Base-by-base conservation (phyloP, 2,113 vertebrate genomes). In the Ranitomeya variabilis region DNA sequence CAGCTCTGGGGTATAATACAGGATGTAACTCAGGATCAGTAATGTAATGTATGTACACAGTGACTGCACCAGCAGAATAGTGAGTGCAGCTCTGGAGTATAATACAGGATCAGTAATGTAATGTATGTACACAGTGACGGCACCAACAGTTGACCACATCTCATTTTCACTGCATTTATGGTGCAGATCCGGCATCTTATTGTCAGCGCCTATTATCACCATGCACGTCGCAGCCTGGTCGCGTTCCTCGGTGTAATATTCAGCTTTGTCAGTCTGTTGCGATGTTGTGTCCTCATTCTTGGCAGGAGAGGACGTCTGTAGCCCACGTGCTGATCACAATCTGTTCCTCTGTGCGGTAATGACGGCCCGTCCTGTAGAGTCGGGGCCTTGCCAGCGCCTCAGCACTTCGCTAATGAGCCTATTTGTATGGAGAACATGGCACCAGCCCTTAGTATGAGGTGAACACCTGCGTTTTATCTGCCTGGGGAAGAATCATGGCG, bases 341-440 rank as follows among this genome's bases (percentile, higher is more conserved):
- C 81, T 83, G 81, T 51, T 64, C 51, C 80, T 19, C 60, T 82
- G 55, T 45, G 57, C 57, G 23, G 55, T 60, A 80, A 80, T 60
- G 23, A 26, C 59, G 23, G 81, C n/a, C 62, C 37, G 10, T 64
- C 80, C 59, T 64, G 16, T 11, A 21, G 80, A 60, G 31, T 19
- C 80, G 19, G 26, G 4, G 16, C 18, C 57, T 14, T 64, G 80
- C 80, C 80, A 82, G 59, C 7, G 2, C 31, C 31, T 45, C 57
- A 21, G 31, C 59, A 12, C n/a, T 45, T 45, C 21, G 60, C 80
- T 64, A 83, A 83, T 64, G 37, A 64, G 15, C 31, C 60, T 2
- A 64, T 31, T 18, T 37, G 18, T 18, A 76, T 76, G 31, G 18
- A 31, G 69, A 15, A 15, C 11, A 69, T 26, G 7, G 64, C 19